Evolutionary conservation across 1,140 invertebrate genomes (phyloP).

Genomic region (Halotydeus destructor): DNA sequence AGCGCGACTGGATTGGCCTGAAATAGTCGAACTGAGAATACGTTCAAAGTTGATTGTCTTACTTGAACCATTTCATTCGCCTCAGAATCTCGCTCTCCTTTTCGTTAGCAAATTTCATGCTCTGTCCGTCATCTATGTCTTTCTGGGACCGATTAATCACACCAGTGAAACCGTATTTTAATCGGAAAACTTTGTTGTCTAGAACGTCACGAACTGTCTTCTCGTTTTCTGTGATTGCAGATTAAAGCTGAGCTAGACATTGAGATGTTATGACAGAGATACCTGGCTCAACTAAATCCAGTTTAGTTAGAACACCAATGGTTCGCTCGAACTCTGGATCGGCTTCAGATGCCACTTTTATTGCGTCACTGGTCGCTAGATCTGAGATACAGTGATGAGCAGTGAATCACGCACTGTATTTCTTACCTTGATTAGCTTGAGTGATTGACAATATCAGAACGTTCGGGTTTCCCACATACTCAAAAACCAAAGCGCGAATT

Average conservation of each 20-base stretch:
- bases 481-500: slow-evolving; percentile 31
- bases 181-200: slow-evolving; percentile 88
- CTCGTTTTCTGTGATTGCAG: no score
- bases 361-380: slow-evolving; percentile 86
- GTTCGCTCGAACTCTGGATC: slow-evolving; percentile 84
- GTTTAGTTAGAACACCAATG: slow-evolving; percentile 87
- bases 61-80: background rate
- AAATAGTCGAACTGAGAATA: slow-evolving; percentile 1
- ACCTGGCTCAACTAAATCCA: slow-evolving; percentile 97
- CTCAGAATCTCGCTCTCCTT: background rate
- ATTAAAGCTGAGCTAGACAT: no score
- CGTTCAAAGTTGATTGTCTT: no score
- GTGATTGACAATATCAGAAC: slow-evolving; percentile 51
- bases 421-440: slow-evolving; percentile 53
- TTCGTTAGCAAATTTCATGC: background rate
- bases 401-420: no score
- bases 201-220: slow-evolving; percentile 72
- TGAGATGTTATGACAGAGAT: slow-evolving; percentile 99
- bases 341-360: slow-evolving; percentile 79
- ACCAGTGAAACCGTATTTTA: slow-evolving; percentile 92
- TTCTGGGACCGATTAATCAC: slow-evolving; percentile 95
- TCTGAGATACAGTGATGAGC: slow-evolving; percentile 48
- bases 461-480: slow-evolving; percentile 35
- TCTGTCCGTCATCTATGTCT: slow-evolving; percentile 44
- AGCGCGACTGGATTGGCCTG: no score